Percentiles rank a stretch among this genome's conserved stretches.
Evolutionary conservation across 2,888 invertebrate species (phyloP).

Genomic region (Drosophila histrio): DNA sequence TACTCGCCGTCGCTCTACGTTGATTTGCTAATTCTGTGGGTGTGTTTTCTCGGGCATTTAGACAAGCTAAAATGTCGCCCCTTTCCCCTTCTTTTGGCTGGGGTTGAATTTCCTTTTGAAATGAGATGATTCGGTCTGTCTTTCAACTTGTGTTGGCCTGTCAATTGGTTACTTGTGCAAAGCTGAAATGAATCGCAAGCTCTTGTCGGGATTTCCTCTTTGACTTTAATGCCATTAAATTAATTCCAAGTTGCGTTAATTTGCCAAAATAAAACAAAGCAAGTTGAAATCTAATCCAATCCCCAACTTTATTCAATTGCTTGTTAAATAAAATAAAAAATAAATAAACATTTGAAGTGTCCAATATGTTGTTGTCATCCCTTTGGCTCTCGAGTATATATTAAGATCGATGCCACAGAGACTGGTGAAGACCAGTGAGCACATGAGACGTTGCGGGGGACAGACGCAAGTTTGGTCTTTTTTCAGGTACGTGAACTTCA

Average conservation of each 20-base stretch:
- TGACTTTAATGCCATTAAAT: conserved; percentile 33
- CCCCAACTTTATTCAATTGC: not conserved
- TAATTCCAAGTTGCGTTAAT: conserved; percentile 27
- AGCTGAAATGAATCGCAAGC: conserved; percentile 15
- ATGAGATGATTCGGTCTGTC: conserved; percentile 25
- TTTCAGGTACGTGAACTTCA: not conserved
- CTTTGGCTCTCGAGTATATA: not conserved
- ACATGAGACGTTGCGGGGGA: conserved; percentile 4
- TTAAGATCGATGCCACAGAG: conserved; percentile 52
- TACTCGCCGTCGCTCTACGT: conserved; percentile 16
- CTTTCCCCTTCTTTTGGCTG: not conserved
- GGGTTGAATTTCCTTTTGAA: conserved; percentile 40
- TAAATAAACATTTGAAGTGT: not conserved
- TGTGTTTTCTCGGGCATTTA: conserved; percentile 46
- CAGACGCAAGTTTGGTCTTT: conserved; percentile 28
- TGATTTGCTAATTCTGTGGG: conserved; percentile 57
- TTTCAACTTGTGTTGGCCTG: conserved; percentile 20
- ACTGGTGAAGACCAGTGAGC: conserved; percentile 38
- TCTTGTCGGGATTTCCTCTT: not conserved
- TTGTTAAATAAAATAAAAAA: not conserved
- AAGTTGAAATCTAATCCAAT: conserved; percentile 2
- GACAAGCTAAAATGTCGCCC: conserved; percentile 21
- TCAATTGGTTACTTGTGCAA: conserved; percentile 37
- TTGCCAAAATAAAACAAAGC: not conserved
- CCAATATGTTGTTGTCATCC: not conserved